Evolutionary conservation across 2,797 vertebrate genomes (phyloP).

Genomic region (Eurystomus glaucurus): DNA sequence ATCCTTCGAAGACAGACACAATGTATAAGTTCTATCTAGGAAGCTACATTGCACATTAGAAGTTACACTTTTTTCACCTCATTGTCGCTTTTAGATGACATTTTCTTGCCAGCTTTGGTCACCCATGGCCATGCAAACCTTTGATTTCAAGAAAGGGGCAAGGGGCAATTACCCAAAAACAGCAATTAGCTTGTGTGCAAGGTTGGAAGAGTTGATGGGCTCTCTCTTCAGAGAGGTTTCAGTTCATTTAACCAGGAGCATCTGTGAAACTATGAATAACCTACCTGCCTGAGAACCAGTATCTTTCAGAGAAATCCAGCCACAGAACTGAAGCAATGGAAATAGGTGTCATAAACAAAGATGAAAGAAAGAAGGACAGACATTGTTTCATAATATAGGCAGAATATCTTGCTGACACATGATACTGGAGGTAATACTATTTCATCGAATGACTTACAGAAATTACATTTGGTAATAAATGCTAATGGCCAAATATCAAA

Average conservation of each 20-base stretch:
- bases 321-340: constrained; percentile 47
- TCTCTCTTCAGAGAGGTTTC: constrained; percentile 60
- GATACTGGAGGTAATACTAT: not conserved
- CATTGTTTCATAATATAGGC: not conserved
- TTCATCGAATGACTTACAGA: not conserved
- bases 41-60: not conserved
- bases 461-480: not conserved
- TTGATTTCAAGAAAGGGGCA: constrained; percentile 21
- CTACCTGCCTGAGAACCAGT: constrained; percentile 25
- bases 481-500: not conserved
- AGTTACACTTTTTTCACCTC: not conserved
- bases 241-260: constrained; percentile 69
- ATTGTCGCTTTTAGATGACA: not conserved
- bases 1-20: not conserved
- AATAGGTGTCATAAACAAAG: constrained; percentile 23
- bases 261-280: constrained; percentile 50
- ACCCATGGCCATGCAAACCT: not conserved
- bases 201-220: constrained; percentile 20
- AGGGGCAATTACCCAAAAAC: constrained; percentile 36
- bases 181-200: constrained; percentile 53
- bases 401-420: not conserved
- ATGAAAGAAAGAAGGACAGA: constrained; percentile 7
- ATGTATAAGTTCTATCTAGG: not conserved
- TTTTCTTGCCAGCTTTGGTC: constrained; percentile 26
- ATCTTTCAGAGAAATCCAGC: constrained; percentile 47